phyloP scores from a whole-genome alignment of 2,797 vertebrate genomes.

The Ambastaia sidthimunki region DNA sequence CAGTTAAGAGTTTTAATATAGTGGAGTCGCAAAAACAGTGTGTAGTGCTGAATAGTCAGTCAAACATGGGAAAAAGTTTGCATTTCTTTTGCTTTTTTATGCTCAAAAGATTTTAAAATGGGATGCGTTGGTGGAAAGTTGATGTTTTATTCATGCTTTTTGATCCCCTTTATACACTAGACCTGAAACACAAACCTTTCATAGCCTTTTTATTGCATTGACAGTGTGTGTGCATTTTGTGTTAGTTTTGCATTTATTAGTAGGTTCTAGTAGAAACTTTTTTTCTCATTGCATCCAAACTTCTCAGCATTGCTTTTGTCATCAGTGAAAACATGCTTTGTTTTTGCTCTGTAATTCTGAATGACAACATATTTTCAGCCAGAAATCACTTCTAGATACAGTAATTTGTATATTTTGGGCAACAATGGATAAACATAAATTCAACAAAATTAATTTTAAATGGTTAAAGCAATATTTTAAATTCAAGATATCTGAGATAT shows the following conservation, averaged over 20 bases:
- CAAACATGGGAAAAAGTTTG: conserved; percentile 29
- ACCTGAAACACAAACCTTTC: conserved; percentile 3
- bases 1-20: conserved; percentile 67
- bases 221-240: background rate
- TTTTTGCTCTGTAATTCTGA: background rate
- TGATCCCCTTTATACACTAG: background rate
- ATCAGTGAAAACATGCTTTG: conserved; percentile 17
- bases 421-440: background rate
- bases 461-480: background rate
- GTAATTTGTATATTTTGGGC: background rate
- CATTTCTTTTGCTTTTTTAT: background rate
- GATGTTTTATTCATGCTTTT: background rate
- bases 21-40: conserved; percentile 64
- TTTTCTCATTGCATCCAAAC: background rate
- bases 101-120: background rate
- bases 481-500: background rate
- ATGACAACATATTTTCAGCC: conserved; percentile 1
- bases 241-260: conserved; percentile 6
- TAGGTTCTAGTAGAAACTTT: conserved; percentile 16
- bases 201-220: background rate
- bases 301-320: background rate
- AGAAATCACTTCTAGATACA: background rate
- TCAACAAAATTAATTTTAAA: background rate
- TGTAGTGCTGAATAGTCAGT: conserved; percentile 60
- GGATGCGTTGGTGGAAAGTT: background rate